These are phyloP conservation scores for Scopus umbretta DNA, from an alignment of 2,113 vertebrate genomes.

Conservation along the genomic window DNA sequence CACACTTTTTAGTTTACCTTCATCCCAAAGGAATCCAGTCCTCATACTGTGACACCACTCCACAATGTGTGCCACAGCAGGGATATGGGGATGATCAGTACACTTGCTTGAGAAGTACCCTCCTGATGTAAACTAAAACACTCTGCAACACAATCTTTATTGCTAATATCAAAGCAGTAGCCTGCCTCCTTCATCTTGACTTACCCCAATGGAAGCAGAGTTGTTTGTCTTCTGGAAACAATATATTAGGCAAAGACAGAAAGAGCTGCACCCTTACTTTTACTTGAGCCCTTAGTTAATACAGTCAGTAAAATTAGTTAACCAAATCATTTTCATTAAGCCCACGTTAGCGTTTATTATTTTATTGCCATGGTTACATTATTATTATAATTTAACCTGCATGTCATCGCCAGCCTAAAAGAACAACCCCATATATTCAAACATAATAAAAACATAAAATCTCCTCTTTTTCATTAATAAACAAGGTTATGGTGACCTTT, in stretches of 20 bases:
- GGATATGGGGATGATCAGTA: not conserved
- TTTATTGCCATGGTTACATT: not conserved
- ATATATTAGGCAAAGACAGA: not conserved
- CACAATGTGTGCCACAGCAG: not conserved
- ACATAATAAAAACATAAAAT: not conserved
- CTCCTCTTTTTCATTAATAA: not conserved
- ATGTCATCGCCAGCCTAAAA: not conserved
- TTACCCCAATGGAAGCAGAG: not conserved
- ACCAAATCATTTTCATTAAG: not conserved
- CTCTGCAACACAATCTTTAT: not conserved
- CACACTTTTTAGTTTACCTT: not conserved
- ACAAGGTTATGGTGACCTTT: not conserved
- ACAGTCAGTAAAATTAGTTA: not conserved
- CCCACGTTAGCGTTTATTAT: not conserved
- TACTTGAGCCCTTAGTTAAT: not conserved
- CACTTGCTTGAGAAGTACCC: not conserved
- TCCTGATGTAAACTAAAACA: not conserved
- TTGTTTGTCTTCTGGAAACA: not conserved
- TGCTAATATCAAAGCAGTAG: not conserved
- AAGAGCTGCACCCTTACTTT: not conserved
- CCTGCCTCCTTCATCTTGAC: not conserved
- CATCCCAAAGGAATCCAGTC: not conserved
- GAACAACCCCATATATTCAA: not conserved
- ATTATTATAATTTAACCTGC: not conserved
- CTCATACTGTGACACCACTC: not conserved